Evolutionary conservation across 2,113 vertebrate species (phyloP).

Genomic region (Panthera leo): DNA sequence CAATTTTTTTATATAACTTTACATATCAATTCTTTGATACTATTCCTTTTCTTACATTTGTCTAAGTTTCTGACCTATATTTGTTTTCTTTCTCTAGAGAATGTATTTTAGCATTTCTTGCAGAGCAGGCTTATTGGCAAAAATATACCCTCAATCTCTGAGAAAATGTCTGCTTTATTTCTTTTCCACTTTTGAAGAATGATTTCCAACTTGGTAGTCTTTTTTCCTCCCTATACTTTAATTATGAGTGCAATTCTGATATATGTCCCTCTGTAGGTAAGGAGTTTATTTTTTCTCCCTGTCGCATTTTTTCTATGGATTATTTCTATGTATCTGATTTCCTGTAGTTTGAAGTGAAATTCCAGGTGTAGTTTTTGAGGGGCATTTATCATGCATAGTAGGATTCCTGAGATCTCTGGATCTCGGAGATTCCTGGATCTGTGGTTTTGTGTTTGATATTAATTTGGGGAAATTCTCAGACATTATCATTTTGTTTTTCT

Average conservation of each 20-base stretch:
- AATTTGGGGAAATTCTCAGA: neutral
- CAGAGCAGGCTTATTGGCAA: neutral
- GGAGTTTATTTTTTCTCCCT: neutral
- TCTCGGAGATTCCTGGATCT: neutral
- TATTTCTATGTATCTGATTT: neutral
- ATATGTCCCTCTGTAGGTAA: neutral
- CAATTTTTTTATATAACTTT: neutral
- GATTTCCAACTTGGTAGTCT: neutral
- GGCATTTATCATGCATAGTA: neutral
- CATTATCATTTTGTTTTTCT: neutral
- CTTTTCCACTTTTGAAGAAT: neutral
- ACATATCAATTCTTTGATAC: neutral
- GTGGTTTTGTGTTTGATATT: neutral
- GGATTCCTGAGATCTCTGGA: no score
- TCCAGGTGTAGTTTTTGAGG: neutral
- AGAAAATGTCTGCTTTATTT: neutral
- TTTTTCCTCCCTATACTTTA: neutral
- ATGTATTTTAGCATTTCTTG: neutral
- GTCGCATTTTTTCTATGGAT: neutral
- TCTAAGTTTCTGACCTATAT: neutral
- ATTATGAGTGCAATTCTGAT: neutral
- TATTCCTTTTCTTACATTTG: neutral
- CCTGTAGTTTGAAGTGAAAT: neutral
- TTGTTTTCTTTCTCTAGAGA: neutral
- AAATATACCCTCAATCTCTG: neutral